Conservation (phyloP, 2,888 invertebrate genomes). For the Nephrocerus scutellatus region DNA sequence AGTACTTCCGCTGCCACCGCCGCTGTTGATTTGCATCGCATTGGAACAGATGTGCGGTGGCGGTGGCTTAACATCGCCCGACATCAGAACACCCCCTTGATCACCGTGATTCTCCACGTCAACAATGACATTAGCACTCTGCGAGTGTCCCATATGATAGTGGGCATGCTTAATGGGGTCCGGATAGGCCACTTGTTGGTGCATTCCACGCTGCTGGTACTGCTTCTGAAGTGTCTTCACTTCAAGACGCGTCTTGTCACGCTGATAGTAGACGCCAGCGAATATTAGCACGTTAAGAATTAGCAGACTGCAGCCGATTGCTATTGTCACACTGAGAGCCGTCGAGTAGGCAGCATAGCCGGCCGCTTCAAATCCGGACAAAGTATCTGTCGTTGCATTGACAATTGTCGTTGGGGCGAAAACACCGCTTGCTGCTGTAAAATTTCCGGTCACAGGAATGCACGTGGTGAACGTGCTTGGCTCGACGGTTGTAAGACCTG, state of each 20-base stretch:
- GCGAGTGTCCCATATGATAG: conserved; percentile 68
- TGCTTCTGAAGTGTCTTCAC: conserved; percentile 72
- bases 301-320: conserved; percentile 86
- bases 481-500: conserved; percentile 46
- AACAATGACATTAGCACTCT: conserved; percentile 74
- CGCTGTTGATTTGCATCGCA: conserved; percentile 50
- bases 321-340: conserved; percentile 86
- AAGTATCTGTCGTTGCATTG: conserved; percentile 66
- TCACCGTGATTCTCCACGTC: conserved; percentile 71
- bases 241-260: conserved; percentile 75
- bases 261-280: conserved; percentile 89
- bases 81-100: conserved; percentile 51
- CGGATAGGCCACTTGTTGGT: conserved; percentile 50
- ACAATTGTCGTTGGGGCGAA: conserved; percentile 52
- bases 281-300: conserved; percentile 90
- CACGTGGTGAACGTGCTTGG: conserved; percentile 51
- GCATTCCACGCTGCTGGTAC: conserved; percentile 60
- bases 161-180: conserved; percentile 77
- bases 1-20: conserved; percentile 36
- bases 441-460: conserved; percentile 49
- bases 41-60: conserved; percentile 57
- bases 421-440: conserved; percentile 34
- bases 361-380: conserved; percentile 73
- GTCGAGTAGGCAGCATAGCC: conserved; percentile 87
- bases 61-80: conserved; percentile 63